Base-by-base conservation (phyloP, 2,113 vertebrate species). In the Chinchilla lanigera region DNA sequence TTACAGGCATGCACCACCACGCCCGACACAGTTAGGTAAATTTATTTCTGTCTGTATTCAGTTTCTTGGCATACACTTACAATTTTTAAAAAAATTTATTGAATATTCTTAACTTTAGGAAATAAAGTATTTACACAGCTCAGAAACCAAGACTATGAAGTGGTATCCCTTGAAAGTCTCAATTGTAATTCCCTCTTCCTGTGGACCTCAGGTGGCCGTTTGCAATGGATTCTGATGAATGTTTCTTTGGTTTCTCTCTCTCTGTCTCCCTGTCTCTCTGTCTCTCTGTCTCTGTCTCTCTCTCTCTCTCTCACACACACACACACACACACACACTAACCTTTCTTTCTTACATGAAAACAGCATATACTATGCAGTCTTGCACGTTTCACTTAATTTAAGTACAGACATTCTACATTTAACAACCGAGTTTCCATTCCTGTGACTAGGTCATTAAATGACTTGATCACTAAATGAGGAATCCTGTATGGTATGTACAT, bases 301-400 rank as follows among this genome's bases (percentile, higher is more conserved):
- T n/a, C n/a, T n/a, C n/a, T n/a, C n/a, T n/a, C n/a, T n/a, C n/a
- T n/a, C n/a, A n/a, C n/a, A n/a, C n/a, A n/a, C n/a, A 1, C 24
- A 11, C 47, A 22, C 52, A 14, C 19, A 24, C 17, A 30, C 8
- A 7, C 61, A 19, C 41, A 28, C 61, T 69, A 35, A 7, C 12
- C 19, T 80, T 65, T 50, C 38, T 61, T 60, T 60, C 90, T 50
- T 38, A 13, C 24, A 6, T 11, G 0, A 28, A 73, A 78, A 12
- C 69, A 50, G 17, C 41, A 0, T n/a, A 17, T 8, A 3, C 2
- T 4, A 1, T 52, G 4, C 12, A 0, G 4, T 30, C 35, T 38
- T 61, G 16, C 1, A 20, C 0, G 7, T 50, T 38, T 54, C 38
- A 8, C 35, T 54, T 65, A 7, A 13, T 63, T 77, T 16, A 41